Base-by-base conservation (phyloP, 2,888 invertebrate genomes). In the Agrypnus murinus region DNA sequence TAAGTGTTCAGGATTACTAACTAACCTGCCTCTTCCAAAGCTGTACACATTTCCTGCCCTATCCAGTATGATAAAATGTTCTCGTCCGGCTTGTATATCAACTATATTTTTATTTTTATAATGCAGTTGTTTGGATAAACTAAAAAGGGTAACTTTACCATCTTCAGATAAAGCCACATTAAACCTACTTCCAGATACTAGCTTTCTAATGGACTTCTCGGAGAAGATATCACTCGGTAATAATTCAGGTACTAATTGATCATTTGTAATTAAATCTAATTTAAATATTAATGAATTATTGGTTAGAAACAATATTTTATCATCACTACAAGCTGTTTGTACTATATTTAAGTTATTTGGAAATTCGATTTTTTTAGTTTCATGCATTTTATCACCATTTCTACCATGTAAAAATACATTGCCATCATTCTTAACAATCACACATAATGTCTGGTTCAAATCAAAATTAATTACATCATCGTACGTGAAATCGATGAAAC, bases 11-110 rank as follows among this genome's bases (percentile, higher is more conserved):
- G n/a, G n/a, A n/a, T n/a, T n/a, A n/a, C n/a, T n/a, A n/a, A 83
- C 83, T 80, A 86, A 96, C 96, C 94, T 92, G 79, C 96, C 95
- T 82, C 90, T 90, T 45, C 97, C 97, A 91, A 92, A 94, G 2
- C 92, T 90, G 79, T 92, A 95, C n/a, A 97, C 89, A 78, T 89
- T 88, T 0, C 96, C 95, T 78, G 86, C 85, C 58, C 87, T 86
- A 58, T 92, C 92, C 6, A 96, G 86, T 58, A 94, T 78, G 9
- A 96, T 80, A 38, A 89, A 91, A 84, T 97, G 96, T 82, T 96
- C 96, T 83, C 92, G 91, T 0, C 97, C 97, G 84, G 94, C 92
- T 60, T 88, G 87, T 34, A 95, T 83, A 79, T 93, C 91, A 63
- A 87, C 83, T 12, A 92, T 88, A 78, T 87, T 88, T 10, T 89